Evolutionary conservation across 2,888 invertebrate genomes (phyloP), one percentile per base, ranked within the genome.

Genomic region (Platycnemis pennipes): DNA sequence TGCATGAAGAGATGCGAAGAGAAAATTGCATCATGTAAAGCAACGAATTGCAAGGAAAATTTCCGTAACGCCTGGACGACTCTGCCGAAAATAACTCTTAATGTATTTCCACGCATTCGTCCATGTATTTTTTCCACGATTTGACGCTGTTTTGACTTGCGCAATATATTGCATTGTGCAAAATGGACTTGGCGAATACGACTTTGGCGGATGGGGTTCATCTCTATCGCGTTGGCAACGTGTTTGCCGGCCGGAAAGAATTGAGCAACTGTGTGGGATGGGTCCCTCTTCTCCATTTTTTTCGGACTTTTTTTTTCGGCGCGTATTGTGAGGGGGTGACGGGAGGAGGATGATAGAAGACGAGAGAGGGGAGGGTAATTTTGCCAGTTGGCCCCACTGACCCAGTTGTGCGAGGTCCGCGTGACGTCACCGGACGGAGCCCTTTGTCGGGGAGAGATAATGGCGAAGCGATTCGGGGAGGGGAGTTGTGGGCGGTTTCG

Each of bases 351-450:
- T 4, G 7, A 2, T 2, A 16, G 37, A 37, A 3, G 77, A 37
- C 4, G 37, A 8, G 44, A 22, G 4, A 45, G 45, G 31, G 19
- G 4, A 19, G 45, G 87, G 87, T n/a, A 11, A 77, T 77, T 46
- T 87, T 42, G 46, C 87, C 87, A 46, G 87, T 87, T 87, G 87
- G 87, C 87, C 45, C 87, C 87, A 87, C 87, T 87, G 87, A 87
- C 87, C 87, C 87, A 87, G 87, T 87, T 87, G 87, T 87, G 87
- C 87, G 46, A 87, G 87, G 87, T 46, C 87, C 87, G 87, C n/a
- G 87, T 45, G 44, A 87, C 87, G 87, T 87, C 87, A 45, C 8
- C 45, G 44, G 26, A n/a, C 7, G 45, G 26, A 44, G 16, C 8
- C 63, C 26, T 19, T 1, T 26, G 63, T 19, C 42, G 8, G 42